phyloP scores from a whole-genome alignment of 2,888 invertebrate species.

The Mesodorylaimus sp. region DNA sequence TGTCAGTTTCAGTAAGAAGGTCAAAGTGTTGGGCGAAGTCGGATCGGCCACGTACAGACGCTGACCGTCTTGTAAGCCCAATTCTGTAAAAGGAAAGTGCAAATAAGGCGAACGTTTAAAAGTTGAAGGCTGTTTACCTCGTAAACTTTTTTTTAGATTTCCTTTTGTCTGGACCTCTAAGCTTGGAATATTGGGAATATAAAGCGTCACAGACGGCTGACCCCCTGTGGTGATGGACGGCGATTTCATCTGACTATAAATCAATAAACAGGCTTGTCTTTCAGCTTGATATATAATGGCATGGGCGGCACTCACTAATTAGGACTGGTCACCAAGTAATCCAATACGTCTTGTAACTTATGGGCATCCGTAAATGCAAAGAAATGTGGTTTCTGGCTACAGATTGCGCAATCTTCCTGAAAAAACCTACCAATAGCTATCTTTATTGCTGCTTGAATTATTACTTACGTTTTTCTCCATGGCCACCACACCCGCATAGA shows the following conservation, averaged over 20 bases:
- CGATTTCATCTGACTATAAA: slow-evolving; percentile 57
- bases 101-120: background rate
- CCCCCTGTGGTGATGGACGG: slow-evolving; percentile 56
- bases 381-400: slow-evolving; percentile 36
- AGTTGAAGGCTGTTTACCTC: slow-evolving; percentile 2
- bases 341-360: slow-evolving; percentile 57
- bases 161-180: slow-evolving; percentile 70
- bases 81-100: slow-evolving; percentile 41
- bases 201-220: slow-evolving; percentile 72
- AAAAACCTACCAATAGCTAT: background rate
- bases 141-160: slow-evolving; percentile 66
- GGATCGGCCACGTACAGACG: slow-evolving; percentile 76
- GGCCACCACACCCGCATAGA: slow-evolving; percentile 83
- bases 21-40: slow-evolving; percentile 50
- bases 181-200: slow-evolving; percentile 73
- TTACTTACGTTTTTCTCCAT: slow-evolving; percentile 53
- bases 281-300: background rate
- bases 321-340: slow-evolving; percentile 53
- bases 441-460: background rate
- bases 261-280: background rate
- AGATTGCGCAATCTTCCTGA: slow-evolving; percentile 59
- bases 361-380: slow-evolving; percentile 38
- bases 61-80: slow-evolving; percentile 63
- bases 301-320: slow-evolving; percentile 40
- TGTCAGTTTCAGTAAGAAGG: slow-evolving; percentile 29